Evolutionary conservation across 2,113 vertebrate species (phyloP).

Genomic region (Laterallus jamaicensis): DNA sequence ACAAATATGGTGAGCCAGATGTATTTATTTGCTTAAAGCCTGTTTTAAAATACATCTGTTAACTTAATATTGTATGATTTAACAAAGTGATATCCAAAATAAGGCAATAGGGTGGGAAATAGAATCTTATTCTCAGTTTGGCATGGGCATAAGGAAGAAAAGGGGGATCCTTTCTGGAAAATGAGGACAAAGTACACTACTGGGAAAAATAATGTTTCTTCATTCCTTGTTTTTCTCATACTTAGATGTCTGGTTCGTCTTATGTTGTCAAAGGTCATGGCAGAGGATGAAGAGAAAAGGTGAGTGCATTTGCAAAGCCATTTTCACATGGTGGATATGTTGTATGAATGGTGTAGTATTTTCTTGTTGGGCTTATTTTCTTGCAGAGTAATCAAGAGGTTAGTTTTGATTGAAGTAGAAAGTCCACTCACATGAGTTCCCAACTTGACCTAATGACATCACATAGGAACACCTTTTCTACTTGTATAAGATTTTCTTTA

Average conservation of each 20-base stretch:
- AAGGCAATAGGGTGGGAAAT: not conserved
- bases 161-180: not conserved
- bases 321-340: not conserved
- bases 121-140: not conserved
- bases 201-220: not conserved
- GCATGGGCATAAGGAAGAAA: not conserved
- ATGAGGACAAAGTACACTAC: not conserved
- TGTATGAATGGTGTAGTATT: not conserved
- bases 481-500: not conserved
- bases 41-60: not conserved
- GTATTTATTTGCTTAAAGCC: not conserved
- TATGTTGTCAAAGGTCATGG: constrained; percentile 70
- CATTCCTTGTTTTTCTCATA: constrained; percentile 24
- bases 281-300: constrained; percentile 74
- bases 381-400: not conserved
- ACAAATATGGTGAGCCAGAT: not conserved
- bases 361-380: not conserved
- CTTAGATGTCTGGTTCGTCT: constrained; percentile 88
- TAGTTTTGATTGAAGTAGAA: not conserved
- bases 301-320: constrained; percentile 27
- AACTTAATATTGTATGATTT: not conserved
- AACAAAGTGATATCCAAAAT: not conserved
- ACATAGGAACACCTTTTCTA: not conserved
- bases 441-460: not conserved
- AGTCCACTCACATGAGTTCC: not conserved